Conservation (phyloP, 2,113 vertebrate genomes). For the Reinhardtius hippoglossoides region DNA sequence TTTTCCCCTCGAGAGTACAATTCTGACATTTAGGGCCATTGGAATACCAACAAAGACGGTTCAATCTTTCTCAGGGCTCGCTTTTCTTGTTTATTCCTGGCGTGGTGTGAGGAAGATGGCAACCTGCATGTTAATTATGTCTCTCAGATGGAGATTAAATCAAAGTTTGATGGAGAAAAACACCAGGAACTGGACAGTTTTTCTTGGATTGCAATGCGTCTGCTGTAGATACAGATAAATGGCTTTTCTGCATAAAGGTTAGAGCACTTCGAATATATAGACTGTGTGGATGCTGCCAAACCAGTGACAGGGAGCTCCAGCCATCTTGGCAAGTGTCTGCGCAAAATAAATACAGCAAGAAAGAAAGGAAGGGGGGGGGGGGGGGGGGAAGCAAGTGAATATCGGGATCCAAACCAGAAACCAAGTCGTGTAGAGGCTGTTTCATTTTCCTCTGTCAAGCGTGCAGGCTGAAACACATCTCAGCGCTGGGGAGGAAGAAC, state of each 20-base stretch:
- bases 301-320: conserved; percentile 68
- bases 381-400: conserved; percentile 49
- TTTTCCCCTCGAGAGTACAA: conserved; percentile 66
- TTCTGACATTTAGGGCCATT: conserved; percentile 72
- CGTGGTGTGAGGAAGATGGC: conserved; percentile 45
- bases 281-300: conserved; percentile 60
- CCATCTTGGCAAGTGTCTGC: conserved; percentile 67
- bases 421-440: conserved; percentile 43
- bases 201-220: conserved; percentile 26
- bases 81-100: conserved; percentile 54
- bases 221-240: conserved; percentile 40
- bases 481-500: conserved; percentile 47
- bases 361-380: conserved; percentile 21
- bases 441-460: conserved; percentile 72
- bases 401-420: conserved; percentile 74
- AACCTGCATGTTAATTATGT: conserved; percentile 61
- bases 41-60: conserved; percentile 56
- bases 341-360: conserved; percentile 76
- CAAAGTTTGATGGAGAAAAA: conserved; percentile 25
- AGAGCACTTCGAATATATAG: conserved; percentile 50
- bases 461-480: conserved; percentile 66
- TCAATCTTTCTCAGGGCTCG: conserved; percentile 54
- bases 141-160: conserved; percentile 17
- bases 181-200: conserved; percentile 13
- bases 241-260: conserved; percentile 39